Evolutionary conservation across 2,888 invertebrate species (phyloP).

Genomic region (Pegoplata infirma): DNA sequence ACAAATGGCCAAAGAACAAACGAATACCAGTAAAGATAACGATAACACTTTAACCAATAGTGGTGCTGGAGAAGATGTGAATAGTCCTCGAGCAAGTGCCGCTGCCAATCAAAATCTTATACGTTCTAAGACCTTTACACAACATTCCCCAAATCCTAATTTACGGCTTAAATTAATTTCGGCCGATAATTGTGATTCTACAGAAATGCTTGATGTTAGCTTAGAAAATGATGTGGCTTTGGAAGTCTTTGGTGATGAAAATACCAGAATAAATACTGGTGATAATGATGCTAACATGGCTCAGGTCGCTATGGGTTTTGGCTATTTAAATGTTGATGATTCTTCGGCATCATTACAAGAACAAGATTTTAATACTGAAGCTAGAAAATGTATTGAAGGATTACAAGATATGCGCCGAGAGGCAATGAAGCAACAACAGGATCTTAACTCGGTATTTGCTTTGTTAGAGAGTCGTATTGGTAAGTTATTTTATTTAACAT

Average conservation of each 20-base stretch:
- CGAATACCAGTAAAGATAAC: conserved; percentile 37
- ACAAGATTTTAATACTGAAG: conserved; percentile 82
- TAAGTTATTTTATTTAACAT: conserved; percentile 69
- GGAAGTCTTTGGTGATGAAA: conserved; percentile 65
- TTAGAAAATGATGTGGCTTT: conserved; percentile 88
- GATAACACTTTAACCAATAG: conserved; percentile 34
- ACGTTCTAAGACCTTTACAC: conserved; percentile 84
- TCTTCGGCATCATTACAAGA: conserved; percentile 73
- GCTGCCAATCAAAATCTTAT: conserved; percentile 77
- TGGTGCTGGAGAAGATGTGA: conserved; percentile 25
- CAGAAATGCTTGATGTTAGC: conserved; percentile 82
- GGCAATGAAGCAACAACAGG: conserved; percentile 82
- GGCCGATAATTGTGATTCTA: conserved; percentile 76
- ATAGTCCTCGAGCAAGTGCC: conserved; percentile 53
- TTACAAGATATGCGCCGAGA: conserved; percentile 82
- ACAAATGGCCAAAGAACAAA: conserved; percentile 81
- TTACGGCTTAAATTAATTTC: conserved; percentile 78
- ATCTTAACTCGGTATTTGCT: conserved; percentile 79
- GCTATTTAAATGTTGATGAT: conserved; percentile 72
- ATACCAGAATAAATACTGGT: conserved; percentile 37
- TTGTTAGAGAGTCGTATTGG: conserved; percentile 78
- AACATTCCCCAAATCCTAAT: conserved; percentile 82
- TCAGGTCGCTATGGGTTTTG: conserved; percentile 71
- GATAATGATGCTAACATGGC: conserved; percentile 56
- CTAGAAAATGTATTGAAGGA: conserved; percentile 83